Conservation (phyloP, 1,140 invertebrate genomes). For the Paramacrobiotus metropolitanus region DNA sequence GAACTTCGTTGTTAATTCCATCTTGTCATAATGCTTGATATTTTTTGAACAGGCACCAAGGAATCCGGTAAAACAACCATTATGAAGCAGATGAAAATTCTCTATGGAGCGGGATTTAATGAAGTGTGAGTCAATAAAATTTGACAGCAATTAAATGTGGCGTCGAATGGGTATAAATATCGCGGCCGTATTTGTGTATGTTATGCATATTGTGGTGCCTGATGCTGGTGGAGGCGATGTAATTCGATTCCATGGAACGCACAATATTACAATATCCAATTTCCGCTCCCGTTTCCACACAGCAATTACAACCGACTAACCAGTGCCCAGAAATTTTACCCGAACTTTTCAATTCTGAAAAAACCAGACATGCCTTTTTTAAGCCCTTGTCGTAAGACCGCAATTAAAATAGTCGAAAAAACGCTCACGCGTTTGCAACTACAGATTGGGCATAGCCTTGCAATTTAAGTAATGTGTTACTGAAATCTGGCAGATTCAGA, state of each 20-base stretch:
- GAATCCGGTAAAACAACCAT: conserved; percentile 91
- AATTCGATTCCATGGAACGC: neutral
- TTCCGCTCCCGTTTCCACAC: neutral
- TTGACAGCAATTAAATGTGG: neutral
- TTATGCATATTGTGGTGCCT: neutral
- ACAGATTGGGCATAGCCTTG: too few relatives aligned
- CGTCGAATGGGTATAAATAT: neutral
- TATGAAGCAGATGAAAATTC: conserved; percentile 97
- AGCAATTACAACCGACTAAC: neutral
- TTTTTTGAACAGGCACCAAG: neutral
- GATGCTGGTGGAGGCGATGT: too few relatives aligned
- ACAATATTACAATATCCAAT: neutral
- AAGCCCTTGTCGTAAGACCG: too few relatives aligned
- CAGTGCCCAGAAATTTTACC: too few relatives aligned
- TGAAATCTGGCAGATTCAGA: too few relatives aligned
- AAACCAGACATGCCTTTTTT: too few relatives aligned
- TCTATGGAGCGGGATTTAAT: conserved; percentile 70
- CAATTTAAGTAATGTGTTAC: too few relatives aligned
- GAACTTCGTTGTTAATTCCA: neutral
- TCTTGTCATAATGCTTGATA: neutral
- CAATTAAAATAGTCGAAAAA: too few relatives aligned
- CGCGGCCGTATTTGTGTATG: neutral
- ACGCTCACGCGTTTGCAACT: too few relatives aligned
- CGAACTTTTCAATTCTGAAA: too few relatives aligned
- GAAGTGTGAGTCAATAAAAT: conserved; percentile 24